Evolutionary conservation across 2,888 invertebrate species (phyloP).

Genomic region (Tenthredo mesomela): DNA sequence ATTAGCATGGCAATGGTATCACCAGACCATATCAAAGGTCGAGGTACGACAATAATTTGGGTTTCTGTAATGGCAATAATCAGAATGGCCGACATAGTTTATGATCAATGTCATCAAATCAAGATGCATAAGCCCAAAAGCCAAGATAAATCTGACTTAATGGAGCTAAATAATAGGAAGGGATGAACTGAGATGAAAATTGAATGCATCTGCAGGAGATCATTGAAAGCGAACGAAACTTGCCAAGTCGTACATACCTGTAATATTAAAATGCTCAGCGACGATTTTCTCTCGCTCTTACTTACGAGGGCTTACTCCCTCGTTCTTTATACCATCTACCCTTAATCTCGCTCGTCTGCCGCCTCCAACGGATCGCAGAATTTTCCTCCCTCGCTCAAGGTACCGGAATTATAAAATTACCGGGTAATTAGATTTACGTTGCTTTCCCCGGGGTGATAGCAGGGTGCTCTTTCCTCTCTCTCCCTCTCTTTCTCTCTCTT

Average conservation of each 20-base stretch:
- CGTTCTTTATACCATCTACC: not conserved
- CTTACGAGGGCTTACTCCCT: not conserved
- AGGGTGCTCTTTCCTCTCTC: not conserved
- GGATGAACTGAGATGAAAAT: not conserved
- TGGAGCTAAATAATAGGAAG: too few relatives aligned
- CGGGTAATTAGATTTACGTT: slow-evolving; percentile 43
- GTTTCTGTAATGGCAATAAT: too few relatives aligned
- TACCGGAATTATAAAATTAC: slow-evolving; percentile 37
- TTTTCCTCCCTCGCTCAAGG: slow-evolving; percentile 22
- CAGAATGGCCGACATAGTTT: too few relatives aligned
- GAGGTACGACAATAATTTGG: too few relatives aligned
- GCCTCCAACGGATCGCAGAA: slow-evolving; percentile 23
- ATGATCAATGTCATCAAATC: too few relatives aligned
- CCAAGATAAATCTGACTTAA: too few relatives aligned
- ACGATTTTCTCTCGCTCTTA: not conserved
- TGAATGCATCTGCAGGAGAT: not conserved
- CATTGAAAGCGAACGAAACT: slow-evolving; percentile 5
- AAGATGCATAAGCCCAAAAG: too few relatives aligned
- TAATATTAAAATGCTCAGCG: slow-evolving; percentile 39
- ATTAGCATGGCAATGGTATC: too few relatives aligned
- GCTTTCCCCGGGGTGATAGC: not conserved
- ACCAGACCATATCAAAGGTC: too few relatives aligned
- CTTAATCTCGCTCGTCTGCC: slow-evolving; percentile 37
- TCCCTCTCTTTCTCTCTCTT: not conserved
- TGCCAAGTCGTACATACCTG: slow-evolving; percentile 8